Evolutionary conservation across 2,888 invertebrate genomes (phyloP).

Genomic region (Eilema sororculum): DNA sequence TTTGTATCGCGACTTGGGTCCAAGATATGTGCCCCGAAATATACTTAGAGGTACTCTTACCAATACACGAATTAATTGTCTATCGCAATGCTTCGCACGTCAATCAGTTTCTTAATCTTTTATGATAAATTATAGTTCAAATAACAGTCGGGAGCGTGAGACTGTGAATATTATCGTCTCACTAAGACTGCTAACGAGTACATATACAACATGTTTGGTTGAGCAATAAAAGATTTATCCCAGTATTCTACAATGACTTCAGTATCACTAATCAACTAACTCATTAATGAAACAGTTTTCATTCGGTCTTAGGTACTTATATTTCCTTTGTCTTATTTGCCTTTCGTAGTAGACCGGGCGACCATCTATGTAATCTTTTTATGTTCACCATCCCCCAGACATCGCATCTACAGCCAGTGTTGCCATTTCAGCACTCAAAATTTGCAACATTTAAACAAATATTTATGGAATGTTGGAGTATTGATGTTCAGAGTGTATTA

Average conservation of each 20-base stretch:
- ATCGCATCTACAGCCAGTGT: neutral
- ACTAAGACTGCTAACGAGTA: neutral
- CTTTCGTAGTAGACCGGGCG: neutral
- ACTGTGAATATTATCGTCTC: neutral
- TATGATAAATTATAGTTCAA: conserved; percentile 1
- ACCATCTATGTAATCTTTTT: neutral
- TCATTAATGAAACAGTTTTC: neutral
- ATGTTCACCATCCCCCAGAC: neutral
- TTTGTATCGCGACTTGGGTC: too few species aligned
- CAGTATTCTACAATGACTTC: too few species aligned
- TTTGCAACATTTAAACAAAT: neutral
- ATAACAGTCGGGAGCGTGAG: neutral
- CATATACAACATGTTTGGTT: neutral
- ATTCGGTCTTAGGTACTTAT: neutral
- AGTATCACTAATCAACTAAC: too few species aligned
- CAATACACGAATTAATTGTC: neutral
- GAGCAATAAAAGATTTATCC: neutral
- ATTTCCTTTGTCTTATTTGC: neutral
- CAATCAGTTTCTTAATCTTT: neutral
- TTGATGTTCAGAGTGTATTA: neutral
- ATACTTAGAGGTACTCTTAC: neutral
- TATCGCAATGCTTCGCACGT: conserved; percentile 2
- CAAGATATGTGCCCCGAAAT: too few species aligned
- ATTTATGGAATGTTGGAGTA: too few species aligned
- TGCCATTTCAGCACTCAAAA: neutral